These are phyloP conservation scores for Leiothrix lutea DNA, from an alignment of 2,113 vertebrate species.

Conservation along the genomic window DNA sequence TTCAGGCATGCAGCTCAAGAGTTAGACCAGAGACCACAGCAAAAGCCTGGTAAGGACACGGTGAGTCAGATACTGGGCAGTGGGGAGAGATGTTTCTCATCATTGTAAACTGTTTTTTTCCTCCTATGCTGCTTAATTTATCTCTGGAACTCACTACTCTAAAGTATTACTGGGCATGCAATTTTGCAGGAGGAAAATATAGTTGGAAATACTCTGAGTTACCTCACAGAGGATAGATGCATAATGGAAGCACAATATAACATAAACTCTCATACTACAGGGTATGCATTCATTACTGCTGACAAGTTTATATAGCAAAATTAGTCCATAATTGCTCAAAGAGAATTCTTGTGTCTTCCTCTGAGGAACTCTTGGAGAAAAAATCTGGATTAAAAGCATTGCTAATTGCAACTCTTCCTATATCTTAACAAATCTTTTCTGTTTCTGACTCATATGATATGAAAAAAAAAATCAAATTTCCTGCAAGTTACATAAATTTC, in stretches of 20 bases:
- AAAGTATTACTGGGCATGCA: neutral
- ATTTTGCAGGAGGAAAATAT: neutral
- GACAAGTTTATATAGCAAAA: slow-evolving; percentile 3
- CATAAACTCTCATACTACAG: neutral
- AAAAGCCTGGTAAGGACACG: neutral
- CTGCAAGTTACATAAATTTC: neutral
- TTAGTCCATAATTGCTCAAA: neutral
- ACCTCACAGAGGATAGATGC: neutral
- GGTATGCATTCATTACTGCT: neutral
- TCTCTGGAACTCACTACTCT: neutral
- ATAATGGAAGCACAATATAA: neutral
- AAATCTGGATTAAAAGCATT: neutral
- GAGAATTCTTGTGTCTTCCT: neutral
- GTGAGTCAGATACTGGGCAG: neutral
- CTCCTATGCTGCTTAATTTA: neutral
- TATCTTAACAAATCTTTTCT: neutral
- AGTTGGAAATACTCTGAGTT: neutral
- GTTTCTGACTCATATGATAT: neutral
- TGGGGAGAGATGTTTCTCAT: neutral
- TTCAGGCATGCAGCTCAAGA: neutral
- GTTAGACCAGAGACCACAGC: neutral
- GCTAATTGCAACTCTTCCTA: neutral
- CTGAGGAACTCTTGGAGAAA: neutral
- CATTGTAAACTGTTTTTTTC: neutral
- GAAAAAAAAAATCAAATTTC: neutral